phyloP scores from a whole-genome alignment of 2,888 invertebrate species.

The Seira ritae region DNA sequence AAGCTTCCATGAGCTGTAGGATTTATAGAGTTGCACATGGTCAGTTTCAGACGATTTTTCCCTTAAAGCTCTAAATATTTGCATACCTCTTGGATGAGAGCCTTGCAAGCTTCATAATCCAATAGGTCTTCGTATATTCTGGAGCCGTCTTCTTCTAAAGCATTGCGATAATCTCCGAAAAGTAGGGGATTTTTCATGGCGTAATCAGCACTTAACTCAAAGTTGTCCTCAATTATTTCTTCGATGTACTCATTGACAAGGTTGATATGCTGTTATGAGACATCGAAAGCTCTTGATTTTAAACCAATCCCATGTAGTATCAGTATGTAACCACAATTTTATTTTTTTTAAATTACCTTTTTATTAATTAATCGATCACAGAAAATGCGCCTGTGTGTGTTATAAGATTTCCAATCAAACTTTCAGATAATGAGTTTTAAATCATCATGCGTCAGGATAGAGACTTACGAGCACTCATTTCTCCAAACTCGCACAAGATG shows the following conservation, averaged over 20 bases:
- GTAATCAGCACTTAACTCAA: constrained; percentile 79
- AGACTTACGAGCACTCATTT: constrained; percentile 84
- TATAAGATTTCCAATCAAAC: background rate
- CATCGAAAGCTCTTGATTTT: too few relatives aligned
- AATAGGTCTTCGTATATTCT: constrained; percentile 92
- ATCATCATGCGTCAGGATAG: constrained; percentile 80
- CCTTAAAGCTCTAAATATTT: too few relatives aligned
- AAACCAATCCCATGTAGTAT: too few relatives aligned
- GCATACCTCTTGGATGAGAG: constrained; percentile 92
- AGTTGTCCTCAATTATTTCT: constrained; percentile 79
- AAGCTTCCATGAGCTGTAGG: constrained; percentile 85
- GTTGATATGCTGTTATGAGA: constrained; percentile 80
- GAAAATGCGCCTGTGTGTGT: constrained; percentile 83
- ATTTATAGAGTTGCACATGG: too few relatives aligned
- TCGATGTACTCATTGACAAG: constrained; percentile 81
- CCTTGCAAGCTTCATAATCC: constrained; percentile 92
- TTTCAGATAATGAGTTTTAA: background rate
- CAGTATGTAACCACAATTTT: too few relatives aligned
- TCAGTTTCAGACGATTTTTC: too few relatives aligned
- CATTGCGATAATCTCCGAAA: constrained; percentile 93
- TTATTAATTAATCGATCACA: constrained; percentile 89
- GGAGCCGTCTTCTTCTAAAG: constrained; percentile 86
- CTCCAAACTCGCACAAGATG: constrained; percentile 92
- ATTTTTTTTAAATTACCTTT: too few relatives aligned
- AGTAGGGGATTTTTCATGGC: constrained; percentile 88